phyloP scores from a whole-genome alignment of 1,140 invertebrate genomes.

The Bombyx mandarina region DNA sequence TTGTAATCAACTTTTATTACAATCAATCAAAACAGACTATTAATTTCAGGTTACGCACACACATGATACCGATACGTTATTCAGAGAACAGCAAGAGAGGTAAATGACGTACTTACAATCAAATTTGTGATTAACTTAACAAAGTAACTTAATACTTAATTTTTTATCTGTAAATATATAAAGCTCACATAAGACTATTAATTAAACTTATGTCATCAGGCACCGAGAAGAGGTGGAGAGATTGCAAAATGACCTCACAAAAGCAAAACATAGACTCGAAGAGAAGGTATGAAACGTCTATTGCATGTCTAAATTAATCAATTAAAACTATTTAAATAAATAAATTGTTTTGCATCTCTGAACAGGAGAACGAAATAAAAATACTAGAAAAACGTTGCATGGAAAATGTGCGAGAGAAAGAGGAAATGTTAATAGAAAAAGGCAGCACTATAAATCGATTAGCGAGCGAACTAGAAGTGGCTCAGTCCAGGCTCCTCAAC shows the following conservation, averaged over 20 bases:
- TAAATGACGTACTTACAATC: constrained; percentile 15
- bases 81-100: constrained; percentile 66
- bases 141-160: too few species aligned
- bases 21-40: constrained; percentile 1
- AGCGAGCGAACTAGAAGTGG: constrained; percentile 62
- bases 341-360: too few species aligned
- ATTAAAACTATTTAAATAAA: too few species aligned
- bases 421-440: constrained; percentile 70
- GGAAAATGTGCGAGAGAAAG: constrained; percentile 68
- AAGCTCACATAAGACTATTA: background rate
- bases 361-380: constrained; percentile 68
- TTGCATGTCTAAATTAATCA: background rate
- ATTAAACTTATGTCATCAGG: constrained; percentile 34
- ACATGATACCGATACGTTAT: constrained; percentile 61
- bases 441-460: constrained; percentile 69
- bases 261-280: constrained; percentile 54
- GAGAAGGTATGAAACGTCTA: constrained; percentile 45
- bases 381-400: constrained; percentile 65
- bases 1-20: too few species aligned
- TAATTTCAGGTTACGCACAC: constrained; percentile 47
- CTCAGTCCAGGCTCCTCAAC: constrained; percentile 51
- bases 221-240: constrained; percentile 63
- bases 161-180: too few species aligned
- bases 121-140: background rate
- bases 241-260: constrained; percentile 60